These are phyloP conservation scores for Terrapene triunguis DNA, from an alignment of 2,113 vertebrate species.

Conservation along the genomic window DNA sequence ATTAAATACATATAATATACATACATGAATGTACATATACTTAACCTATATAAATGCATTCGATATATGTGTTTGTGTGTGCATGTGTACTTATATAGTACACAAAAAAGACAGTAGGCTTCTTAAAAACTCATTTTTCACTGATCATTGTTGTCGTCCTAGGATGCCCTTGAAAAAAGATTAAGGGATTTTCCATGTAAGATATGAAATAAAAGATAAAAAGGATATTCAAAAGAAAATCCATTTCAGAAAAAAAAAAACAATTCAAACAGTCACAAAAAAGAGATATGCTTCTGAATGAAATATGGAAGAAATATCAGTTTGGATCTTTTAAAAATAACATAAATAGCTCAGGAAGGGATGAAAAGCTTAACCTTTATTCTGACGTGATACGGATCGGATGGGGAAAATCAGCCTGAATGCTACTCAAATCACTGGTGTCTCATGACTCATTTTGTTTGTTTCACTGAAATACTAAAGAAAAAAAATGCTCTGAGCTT, in stretches of 20 bases:
- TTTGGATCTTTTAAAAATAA: slow-evolving; percentile 1
- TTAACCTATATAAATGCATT: neutral
- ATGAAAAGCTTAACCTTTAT: slow-evolving; percentile 18
- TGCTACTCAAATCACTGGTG: neutral
- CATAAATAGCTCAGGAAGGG: neutral
- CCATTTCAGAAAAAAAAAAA: neutral
- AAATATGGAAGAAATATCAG: slow-evolving; percentile 10
- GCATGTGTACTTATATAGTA: neutral
- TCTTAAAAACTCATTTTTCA: neutral
- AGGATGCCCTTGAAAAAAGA: slow-evolving; percentile 23
- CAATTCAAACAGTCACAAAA: neutral
- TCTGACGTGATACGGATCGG: neutral
- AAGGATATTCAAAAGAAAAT: slow-evolving; percentile 28
- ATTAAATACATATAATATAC: neutral
- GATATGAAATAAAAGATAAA: slow-evolving; percentile 9
- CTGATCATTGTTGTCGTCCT: neutral
- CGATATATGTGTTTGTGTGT: too few species aligned
- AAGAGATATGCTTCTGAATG: slow-evolving; percentile 9
- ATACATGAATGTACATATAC: neutral
- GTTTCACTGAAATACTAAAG: neutral
- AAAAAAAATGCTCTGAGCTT: neutral
- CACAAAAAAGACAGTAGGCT: neutral
- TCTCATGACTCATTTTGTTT: neutral
- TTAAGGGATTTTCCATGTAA: slow-evolving; percentile 36
- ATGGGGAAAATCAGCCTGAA: neutral